Evolutionary conservation across 2,113 vertebrate genomes (phyloP), one percentile per base, ranked within the genome.

Genomic region (Mirza zaza): DNA sequence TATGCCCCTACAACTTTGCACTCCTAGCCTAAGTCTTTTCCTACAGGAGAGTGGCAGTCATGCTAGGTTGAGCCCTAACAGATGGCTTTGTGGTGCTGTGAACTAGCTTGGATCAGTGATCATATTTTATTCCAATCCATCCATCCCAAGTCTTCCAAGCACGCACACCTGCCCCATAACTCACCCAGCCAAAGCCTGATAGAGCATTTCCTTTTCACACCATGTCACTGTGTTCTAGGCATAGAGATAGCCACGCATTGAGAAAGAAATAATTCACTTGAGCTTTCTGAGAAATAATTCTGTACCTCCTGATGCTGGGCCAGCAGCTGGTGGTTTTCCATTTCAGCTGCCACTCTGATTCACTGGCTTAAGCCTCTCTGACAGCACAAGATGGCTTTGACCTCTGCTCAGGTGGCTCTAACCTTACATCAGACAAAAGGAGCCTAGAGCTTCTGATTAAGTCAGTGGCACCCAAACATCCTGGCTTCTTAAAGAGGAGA

Each of bases 281-380:
- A 94, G 42, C 82, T 96, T 96, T 71, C 9, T 96, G 36, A 2
- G n/a, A 97, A 97, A 97, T 94, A 97, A 91, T 65, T 55, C 88
- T 75, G 61, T 91, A 50, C 65, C 34, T 76, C 92, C 36, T 11
- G 65, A 27, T 65, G 7, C 32, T 92, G 34, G 68, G 36, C 70
- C 83, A 96, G 81, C 27, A 97, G 29, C 94, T 96, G 86, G 89
- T 63, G 96, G 32, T 87, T 98, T 98, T 97, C 85, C 93, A 57
- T 82, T 96, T 97, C 89, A 96, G 63, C 63, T 89, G 87, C 85
- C 88, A 68, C 39, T 93, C 50, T 75, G 55, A 73, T 71, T 94
- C 67, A 25, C 48, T 76, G 34, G 36, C 36, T 45, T 45, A 45
- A 45, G 45, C 45, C 45, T 67, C 76, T 57, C 83, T 82, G 32